Conservation (phyloP, 2,113 vertebrate genomes). For the Centropristis striata region DNA sequence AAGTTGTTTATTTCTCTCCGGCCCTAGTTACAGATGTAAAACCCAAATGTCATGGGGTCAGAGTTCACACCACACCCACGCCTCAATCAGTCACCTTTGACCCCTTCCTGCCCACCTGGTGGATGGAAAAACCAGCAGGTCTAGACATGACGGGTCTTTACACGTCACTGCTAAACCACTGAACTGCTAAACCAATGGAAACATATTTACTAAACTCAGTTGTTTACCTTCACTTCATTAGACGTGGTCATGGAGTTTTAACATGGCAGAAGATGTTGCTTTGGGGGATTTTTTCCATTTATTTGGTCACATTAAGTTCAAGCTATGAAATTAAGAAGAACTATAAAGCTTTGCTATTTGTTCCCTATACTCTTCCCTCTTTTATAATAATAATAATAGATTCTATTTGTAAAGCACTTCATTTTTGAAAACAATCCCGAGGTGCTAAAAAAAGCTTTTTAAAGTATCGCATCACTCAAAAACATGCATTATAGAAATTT, state of each 20-base stretch:
- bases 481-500: no score
- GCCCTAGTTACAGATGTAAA: constrained; percentile 41
- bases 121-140: constrained; percentile 58
- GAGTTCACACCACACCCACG: constrained; percentile 59
- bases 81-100: constrained; percentile 43
- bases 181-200: neutral
- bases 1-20: constrained; percentile 10
- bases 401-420: no score
- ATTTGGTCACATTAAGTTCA: neutral
- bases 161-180: neutral
- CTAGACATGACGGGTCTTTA: constrained; percentile 39
- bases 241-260: neutral
- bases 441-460: no score
- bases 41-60: constrained; percentile 51
- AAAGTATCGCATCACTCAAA: no score
- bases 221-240: neutral
- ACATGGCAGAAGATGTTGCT: neutral
- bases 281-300: neutral
- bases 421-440: no score
- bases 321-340: no score
- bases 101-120: constrained; percentile 58
- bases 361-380: no score
- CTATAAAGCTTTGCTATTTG: no score
- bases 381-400: no score
- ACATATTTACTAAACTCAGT: constrained; percentile 11